These are phyloP conservation scores for Mythimna pallens DNA, from an alignment of 2,888 invertebrate genomes.

Conservation along the genomic window DNA sequence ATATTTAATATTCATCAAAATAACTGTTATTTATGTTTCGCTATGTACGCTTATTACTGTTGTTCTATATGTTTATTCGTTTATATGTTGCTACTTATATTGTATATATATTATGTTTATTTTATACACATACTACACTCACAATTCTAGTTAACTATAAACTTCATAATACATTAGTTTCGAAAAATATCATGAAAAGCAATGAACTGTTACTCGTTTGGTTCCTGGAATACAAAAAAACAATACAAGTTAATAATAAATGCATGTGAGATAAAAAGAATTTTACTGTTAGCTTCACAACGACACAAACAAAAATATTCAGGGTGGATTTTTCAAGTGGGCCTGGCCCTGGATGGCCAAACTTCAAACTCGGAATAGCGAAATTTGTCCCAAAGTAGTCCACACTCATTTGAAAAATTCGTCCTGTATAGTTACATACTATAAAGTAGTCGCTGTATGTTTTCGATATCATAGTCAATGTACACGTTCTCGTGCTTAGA, in stretches of 20 bases:
- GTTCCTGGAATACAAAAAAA: not conserved
- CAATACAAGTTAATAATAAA: not conserved
- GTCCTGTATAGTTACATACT: not conserved
- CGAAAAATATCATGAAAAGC: not conserved
- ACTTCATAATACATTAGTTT: not conserved
- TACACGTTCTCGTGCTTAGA: conserved; percentile 67
- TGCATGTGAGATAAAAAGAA: conserved; percentile 4
- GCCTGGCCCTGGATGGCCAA: too few relatives aligned
- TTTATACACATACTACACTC: conserved; percentile 10
- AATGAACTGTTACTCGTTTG: not conserved
- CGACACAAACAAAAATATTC: conserved; percentile 16
- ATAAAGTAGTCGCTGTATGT: not conserved
- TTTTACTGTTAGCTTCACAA: not conserved
- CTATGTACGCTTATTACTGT: conserved; percentile 51
- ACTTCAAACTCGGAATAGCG: too few relatives aligned
- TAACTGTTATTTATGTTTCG: conserved; percentile 50
- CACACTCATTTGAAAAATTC: too few relatives aligned
- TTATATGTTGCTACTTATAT: conserved; percentile 45
- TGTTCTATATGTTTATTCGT: conserved; percentile 41
- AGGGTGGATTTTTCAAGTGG: too few relatives aligned
- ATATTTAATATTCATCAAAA: conserved; percentile 54
- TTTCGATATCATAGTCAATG: conserved; percentile 29
- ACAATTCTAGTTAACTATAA: not conserved
- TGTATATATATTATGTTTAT: conserved; percentile 31
- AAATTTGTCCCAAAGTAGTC: too few relatives aligned